A percentile compares a stretch with the other conserved stretches of the same genome.
These are phyloP conservation scores for Peucedramus taeniatus DNA, from an alignment of 2,113 vertebrate genomes.

Conservation along the genomic window DNA sequence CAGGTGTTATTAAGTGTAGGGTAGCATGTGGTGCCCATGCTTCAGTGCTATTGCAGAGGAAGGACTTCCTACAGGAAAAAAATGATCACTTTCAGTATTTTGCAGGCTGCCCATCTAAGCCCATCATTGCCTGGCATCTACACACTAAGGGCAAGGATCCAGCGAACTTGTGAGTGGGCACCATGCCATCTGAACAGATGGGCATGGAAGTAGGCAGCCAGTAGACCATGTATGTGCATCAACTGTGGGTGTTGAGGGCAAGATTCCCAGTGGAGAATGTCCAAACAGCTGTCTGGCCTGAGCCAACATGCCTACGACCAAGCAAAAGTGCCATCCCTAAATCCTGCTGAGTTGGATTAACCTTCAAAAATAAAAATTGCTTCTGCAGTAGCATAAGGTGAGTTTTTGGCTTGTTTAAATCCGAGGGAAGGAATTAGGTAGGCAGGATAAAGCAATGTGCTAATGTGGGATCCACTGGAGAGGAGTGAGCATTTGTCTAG, in stretches of 20 bases:
- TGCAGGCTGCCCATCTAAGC: conserved; percentile 82
- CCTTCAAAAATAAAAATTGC: conserved; percentile 79
- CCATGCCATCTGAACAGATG: conserved; percentile 83
- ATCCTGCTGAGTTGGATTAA: conserved; percentile 84
- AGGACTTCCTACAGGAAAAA: conserved; percentile 66
- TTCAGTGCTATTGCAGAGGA: conserved; percentile 53
- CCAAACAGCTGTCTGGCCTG: conserved; percentile 85
- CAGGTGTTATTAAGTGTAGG: conserved; percentile 58
- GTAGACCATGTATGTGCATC: conserved; percentile 86
- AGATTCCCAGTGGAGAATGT: conserved; percentile 81
- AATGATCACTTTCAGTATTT: conserved; percentile 77
- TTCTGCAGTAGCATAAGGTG: conserved; percentile 78
- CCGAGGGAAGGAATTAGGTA: conserved; percentile 14
- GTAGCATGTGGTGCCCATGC: conserved; percentile 58
- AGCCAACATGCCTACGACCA: conserved; percentile 81
- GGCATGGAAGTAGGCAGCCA: conserved; percentile 83
- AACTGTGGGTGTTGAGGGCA: conserved; percentile 84
- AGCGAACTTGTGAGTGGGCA: conserved; percentile 84
- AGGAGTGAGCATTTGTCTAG: not conserved
- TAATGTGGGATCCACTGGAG: not conserved
- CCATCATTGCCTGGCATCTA: conserved; percentile 82
- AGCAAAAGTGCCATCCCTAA: conserved; percentile 80
- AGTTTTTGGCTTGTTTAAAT: conserved; percentile 69
- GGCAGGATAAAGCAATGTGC: conserved; percentile 4
- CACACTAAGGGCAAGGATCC: conserved; percentile 82